Evolutionary conservation across 2,113 vertebrate genomes (phyloP).

Genomic region (Cacatua alba): DNA sequence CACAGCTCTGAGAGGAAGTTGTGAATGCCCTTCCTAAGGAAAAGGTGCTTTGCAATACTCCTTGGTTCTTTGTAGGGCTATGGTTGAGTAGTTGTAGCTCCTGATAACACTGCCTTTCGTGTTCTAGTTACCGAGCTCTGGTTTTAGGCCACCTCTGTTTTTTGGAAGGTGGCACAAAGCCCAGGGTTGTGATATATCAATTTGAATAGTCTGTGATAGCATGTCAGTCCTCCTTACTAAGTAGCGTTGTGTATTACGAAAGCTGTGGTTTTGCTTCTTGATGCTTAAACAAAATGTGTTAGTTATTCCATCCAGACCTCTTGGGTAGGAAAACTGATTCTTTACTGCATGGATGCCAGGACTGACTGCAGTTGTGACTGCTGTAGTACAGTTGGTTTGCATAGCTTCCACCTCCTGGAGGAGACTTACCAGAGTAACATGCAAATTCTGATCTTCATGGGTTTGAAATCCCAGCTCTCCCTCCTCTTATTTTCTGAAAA

Average conservation of each 20-base stretch:
- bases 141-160: neutral
- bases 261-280: neutral
- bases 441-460: neutral
- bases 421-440: no score
- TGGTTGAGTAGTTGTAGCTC: neutral
- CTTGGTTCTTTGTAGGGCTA: neutral
- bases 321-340: neutral
- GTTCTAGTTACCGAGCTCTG: neutral
- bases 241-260: rapidly evolving
- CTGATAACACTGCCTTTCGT: rapidly evolving
- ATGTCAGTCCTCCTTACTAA: neutral
- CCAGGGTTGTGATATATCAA: no score
- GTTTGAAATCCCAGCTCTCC: neutral
- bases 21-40: neutral
- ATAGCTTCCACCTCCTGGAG: neutral
- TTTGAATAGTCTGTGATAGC: neutral
- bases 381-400: neutral
- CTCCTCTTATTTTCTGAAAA: neutral
- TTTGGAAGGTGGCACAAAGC: neutral
- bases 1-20: neutral
- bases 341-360: rapidly evolving
- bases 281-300: neutral
- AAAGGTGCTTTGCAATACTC: neutral
- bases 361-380: neutral
- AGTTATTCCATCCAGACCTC: no score